Conservation (phyloP, 2,888 invertebrate genomes). For the Oscheius myriophilus region DNA sequence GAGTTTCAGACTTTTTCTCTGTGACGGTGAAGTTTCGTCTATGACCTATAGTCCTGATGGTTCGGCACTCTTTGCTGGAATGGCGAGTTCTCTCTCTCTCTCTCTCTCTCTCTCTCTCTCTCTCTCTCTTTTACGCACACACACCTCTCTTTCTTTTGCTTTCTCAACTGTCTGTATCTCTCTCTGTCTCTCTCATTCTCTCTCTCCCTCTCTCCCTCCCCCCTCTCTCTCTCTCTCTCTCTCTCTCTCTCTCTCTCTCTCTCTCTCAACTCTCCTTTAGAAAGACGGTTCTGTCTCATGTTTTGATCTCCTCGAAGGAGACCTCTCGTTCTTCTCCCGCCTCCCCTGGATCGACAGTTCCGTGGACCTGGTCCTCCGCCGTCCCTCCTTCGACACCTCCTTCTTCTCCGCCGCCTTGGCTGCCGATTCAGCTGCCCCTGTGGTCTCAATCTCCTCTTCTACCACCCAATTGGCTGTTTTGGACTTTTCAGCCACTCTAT, state of each 20-base stretch:
- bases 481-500: conserved; percentile 7
- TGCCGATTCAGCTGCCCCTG: conserved; percentile 3
- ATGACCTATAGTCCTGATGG: conserved; percentile 26
- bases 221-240: too few relatives aligned
- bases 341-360: conserved; percentile 23
- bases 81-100: conserved; percentile 8
- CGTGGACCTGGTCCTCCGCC: conserved; percentile 18
- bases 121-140: too few relatives aligned
- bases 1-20: conserved; percentile 18
- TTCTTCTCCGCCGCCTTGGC: conserved; percentile 23
- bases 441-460: conserved; percentile 1
- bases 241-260: too few relatives aligned
- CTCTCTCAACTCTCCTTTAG: conserved; percentile 8
- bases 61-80: conserved; percentile 19
- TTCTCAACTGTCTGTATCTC: too few relatives aligned
- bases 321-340: background rate
- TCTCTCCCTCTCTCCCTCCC: background rate
- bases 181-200: too few relatives aligned
- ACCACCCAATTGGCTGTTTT: conserved; percentile 13
- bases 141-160: too few relatives aligned
- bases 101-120: too few relatives aligned
- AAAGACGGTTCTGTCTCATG: conserved; percentile 32
- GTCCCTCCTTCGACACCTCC: conserved; percentile 38
- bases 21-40: conserved; percentile 19
- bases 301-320: conserved; percentile 34